Conservation (phyloP, 2,888 invertebrate genomes). For the Caenorhabditis parvicauda region DNA sequence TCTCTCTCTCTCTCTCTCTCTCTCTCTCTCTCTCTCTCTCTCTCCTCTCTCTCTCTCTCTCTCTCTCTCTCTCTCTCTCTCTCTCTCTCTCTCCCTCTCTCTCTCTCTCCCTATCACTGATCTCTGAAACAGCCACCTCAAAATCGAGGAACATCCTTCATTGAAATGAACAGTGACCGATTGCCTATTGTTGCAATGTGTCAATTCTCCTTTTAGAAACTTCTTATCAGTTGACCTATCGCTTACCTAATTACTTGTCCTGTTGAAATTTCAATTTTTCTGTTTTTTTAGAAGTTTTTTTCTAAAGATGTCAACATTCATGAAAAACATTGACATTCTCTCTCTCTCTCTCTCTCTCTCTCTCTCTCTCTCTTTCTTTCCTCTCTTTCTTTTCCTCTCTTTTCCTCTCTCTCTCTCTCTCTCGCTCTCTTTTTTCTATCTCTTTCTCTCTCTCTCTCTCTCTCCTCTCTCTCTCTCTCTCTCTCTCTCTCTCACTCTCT, state of each 20-base stretch:
- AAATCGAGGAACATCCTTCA: too few species aligned
- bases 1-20: too few species aligned
- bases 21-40: too few species aligned
- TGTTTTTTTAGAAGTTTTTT: too few species aligned
- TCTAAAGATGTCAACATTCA: not conserved
- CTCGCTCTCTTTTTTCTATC: not conserved
- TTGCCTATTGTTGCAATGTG: too few species aligned
- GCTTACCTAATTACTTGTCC: too few species aligned
- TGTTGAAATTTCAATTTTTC: too few species aligned
- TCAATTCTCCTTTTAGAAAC: not conserved
- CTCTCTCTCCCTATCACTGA: not conserved
- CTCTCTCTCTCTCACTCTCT: slow-evolving; percentile 3
- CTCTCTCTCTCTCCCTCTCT: not conserved
- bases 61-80: not conserved
- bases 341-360: not conserved
- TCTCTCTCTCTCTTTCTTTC: not conserved
- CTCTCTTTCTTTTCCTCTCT: not conserved
- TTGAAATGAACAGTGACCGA: too few species aligned
- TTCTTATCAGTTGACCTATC: too few species aligned
- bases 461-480: slow-evolving; percentile 8
- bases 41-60: too few species aligned
- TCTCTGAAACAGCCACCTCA: not conserved
- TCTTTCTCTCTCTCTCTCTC: not conserved
- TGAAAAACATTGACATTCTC: not conserved
- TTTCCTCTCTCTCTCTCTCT: not conserved